phyloP scores from a whole-genome alignment of 2,888 invertebrate species.

The Caenorhabditis doughertyi region DNA sequence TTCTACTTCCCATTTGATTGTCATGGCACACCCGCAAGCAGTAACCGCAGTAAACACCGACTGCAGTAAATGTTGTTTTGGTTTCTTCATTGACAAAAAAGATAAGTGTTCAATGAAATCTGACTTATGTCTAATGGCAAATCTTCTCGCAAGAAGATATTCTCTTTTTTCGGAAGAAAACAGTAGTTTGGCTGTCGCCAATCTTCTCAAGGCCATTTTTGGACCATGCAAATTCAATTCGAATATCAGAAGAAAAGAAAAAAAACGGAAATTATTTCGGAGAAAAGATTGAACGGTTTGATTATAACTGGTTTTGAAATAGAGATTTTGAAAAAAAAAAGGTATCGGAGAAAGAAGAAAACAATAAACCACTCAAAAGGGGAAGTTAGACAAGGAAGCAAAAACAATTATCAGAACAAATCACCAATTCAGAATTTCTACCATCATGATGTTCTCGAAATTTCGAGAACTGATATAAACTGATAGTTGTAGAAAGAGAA shows the following conservation, averaged over 20 bases:
- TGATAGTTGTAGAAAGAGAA: neutral
- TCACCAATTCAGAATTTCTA: neutral
- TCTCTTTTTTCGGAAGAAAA: neutral
- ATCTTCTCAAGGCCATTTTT: constrained; percentile 45
- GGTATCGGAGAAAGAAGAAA: neutral
- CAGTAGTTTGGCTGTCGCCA: constrained; percentile 12
- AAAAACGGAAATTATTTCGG: constrained; percentile 1
- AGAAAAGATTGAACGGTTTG: constrained; percentile 41
- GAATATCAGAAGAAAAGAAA: neutral
- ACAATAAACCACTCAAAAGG: neutral
- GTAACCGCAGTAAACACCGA: neutral
- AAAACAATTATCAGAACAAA: neutral
- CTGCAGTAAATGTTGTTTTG: constrained; percentile 25
- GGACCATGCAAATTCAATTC: constrained; percentile 42
- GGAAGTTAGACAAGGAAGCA: neutral
- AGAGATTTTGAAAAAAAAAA: constrained; percentile 18
- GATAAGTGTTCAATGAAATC: constrained; percentile 43
- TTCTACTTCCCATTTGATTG: constrained; percentile 59
- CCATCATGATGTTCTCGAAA: neutral
- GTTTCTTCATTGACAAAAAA: constrained; percentile 9
- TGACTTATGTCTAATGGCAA: constrained; percentile 43
- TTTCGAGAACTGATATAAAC: neutral
- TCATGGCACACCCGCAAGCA: constrained; percentile 33
- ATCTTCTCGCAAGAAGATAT: neutral
- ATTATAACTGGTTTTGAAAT: constrained; percentile 54